Evolutionary conservation across 2,113 vertebrate species (phyloP).

Genomic region (Uropsilus gracilis): DNA sequence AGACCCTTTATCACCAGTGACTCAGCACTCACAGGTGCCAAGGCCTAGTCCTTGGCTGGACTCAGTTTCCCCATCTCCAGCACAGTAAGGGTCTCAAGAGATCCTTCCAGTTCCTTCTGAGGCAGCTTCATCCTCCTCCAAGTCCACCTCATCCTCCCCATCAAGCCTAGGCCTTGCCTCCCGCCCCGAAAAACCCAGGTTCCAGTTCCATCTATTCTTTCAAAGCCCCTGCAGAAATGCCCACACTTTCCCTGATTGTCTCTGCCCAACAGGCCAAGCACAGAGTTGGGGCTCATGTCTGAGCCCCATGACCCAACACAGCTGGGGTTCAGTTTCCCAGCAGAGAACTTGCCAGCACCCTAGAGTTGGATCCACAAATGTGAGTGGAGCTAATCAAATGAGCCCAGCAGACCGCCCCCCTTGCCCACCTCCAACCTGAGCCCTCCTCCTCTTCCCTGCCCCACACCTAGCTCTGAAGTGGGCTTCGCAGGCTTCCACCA

Average conservation of each 20-base stretch:
- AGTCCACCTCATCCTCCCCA: no score
- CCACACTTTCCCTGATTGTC: neutral
- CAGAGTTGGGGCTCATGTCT: neutral
- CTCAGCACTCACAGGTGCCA: neutral
- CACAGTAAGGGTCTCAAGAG: neutral
- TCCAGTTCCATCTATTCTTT: neutral
- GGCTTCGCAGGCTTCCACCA: no score
- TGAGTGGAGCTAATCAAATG: neutral
- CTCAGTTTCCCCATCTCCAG: neutral
- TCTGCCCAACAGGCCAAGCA: neutral
- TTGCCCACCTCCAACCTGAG: neutral
- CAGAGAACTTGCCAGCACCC: no score
- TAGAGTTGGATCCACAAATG: neutral
- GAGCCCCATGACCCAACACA: no score
- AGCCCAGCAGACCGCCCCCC: neutral
- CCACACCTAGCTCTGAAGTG: no score
- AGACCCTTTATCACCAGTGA: rapidly evolving
- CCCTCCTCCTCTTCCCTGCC: neutral
- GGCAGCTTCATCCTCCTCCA: neutral
- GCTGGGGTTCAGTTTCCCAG: no score
- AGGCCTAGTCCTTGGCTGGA: neutral
- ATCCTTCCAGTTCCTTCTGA: neutral
- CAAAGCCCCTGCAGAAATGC: neutral
- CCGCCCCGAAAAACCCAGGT: neutral
- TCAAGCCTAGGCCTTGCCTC: neutral